These are phyloP conservation scores for Rhysida immarginata DNA, from an alignment of 1,140 invertebrate genomes.

Conservation along the genomic window DNA sequence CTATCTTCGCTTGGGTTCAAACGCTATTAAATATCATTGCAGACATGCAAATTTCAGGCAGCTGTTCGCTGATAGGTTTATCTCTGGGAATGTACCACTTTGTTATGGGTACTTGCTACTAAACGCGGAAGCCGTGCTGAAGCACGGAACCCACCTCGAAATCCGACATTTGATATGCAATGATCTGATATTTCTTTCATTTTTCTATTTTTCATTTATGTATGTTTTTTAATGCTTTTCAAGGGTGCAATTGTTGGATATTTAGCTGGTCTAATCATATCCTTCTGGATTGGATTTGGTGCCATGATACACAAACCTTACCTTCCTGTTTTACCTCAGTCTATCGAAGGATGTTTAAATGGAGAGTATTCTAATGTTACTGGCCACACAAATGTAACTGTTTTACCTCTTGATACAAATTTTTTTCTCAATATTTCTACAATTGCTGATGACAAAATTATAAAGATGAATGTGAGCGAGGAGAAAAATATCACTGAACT, in stretches of 20 bases:
- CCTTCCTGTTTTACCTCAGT: conserved; percentile 38
- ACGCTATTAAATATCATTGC: too few species aligned
- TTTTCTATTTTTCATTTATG: conserved; percentile 9
- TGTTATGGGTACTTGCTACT: too few species aligned
- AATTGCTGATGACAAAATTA: not conserved
- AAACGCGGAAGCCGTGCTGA: too few species aligned
- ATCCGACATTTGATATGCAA: not conserved
- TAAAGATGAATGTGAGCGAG: too few species aligned
- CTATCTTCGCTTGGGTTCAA: too few species aligned
- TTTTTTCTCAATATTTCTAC: not conserved
- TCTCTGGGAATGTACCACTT: too few species aligned
- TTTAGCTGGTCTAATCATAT: conserved; percentile 45
- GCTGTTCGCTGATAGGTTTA: too few species aligned
- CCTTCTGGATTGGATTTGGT: conserved; percentile 75
- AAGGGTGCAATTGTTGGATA: conserved; percentile 52
- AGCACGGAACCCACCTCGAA: too few species aligned
- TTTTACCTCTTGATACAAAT: not conserved
- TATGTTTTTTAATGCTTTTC: conserved; percentile 7
- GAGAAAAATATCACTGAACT: conserved; percentile 1
- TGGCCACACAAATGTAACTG: not conserved
- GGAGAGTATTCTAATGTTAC: not conserved
- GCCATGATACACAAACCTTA: conserved; percentile 45
- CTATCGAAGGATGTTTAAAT: conserved; percentile 25
- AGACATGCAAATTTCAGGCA: too few species aligned
- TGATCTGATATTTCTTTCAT: not conserved